phyloP scores from a whole-genome alignment of 2,888 invertebrate genomes.

The Idaea straminata region DNA sequence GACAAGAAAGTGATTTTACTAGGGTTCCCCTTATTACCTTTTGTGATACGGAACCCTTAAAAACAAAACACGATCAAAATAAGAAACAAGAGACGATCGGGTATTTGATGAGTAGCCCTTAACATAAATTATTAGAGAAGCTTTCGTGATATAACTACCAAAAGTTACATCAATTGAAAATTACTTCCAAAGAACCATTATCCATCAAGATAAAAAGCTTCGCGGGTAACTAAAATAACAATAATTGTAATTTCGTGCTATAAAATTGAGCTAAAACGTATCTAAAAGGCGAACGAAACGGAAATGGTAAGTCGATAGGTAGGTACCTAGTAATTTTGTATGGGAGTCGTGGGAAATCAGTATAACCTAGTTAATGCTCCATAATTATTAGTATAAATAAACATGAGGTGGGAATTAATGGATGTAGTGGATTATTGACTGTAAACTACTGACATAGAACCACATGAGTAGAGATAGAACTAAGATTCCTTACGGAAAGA shows the following conservation, averaged over 20 bases:
- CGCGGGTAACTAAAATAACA: conserved; percentile 10
- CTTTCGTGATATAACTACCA: neutral
- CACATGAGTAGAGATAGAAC: too few species aligned
- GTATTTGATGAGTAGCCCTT: neutral
- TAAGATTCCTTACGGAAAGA: too few species aligned
- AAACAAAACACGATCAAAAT: too few species aligned
- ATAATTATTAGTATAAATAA: neutral
- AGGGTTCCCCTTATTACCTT: too few species aligned
- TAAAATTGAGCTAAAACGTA: conserved; percentile 17
- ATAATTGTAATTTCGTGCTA: conserved; percentile 12
- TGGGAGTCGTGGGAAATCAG: conserved; percentile 20
- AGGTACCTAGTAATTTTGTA: conserved; percentile 14
- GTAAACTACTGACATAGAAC: neutral
- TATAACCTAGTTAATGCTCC: conserved; percentile 11
- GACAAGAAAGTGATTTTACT: too few species aligned
- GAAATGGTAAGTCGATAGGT: conserved; percentile 27
- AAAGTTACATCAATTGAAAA: neutral
- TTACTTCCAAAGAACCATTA: neutral
- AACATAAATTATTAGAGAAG: neutral
- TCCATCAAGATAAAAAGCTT: neutral
- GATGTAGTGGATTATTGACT: conserved; percentile 1
- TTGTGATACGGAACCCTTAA: too few species aligned
- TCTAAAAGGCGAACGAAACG: conserved; percentile 10
- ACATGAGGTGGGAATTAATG: neutral
- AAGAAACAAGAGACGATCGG: too few species aligned